Evolutionary conservation across 2,113 vertebrate genomes (phyloP).

Genomic region (Scomber colias): DNA sequence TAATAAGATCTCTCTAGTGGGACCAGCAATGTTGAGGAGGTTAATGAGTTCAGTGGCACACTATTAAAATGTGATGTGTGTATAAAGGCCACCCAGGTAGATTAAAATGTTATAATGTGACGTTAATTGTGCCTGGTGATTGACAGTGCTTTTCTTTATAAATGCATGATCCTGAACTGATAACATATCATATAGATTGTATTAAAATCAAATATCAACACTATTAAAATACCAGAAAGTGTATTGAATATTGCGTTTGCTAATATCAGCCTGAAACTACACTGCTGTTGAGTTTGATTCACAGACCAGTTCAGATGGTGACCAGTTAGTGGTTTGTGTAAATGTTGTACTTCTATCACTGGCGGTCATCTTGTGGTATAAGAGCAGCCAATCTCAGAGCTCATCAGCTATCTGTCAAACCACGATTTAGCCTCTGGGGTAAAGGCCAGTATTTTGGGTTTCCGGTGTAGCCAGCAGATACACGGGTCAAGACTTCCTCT

Average conservation of each 20-base stretch:
- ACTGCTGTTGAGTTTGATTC: background rate
- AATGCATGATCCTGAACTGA: background rate
- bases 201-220: background rate
- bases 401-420: no score
- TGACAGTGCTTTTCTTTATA: background rate
- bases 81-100: background rate
- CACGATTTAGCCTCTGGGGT: no score
- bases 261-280: background rate
- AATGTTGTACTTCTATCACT: constrained; percentile 7
- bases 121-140: background rate
- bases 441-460: no score
- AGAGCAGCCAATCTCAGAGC: background rate
- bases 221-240: constrained; percentile 2
- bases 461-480: no score
- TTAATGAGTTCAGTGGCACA: background rate
- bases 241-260: background rate
- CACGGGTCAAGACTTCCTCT: no score
- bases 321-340: background rate
- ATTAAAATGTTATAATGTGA: background rate
- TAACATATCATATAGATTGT: no score
- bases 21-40: background rate
- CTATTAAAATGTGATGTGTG: background rate
- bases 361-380: constrained; percentile 9
- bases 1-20: background rate
- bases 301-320: constrained; percentile 1